phyloP scores from a whole-genome alignment of 2,113 vertebrate genomes.

The Ailurus styani region DNA sequence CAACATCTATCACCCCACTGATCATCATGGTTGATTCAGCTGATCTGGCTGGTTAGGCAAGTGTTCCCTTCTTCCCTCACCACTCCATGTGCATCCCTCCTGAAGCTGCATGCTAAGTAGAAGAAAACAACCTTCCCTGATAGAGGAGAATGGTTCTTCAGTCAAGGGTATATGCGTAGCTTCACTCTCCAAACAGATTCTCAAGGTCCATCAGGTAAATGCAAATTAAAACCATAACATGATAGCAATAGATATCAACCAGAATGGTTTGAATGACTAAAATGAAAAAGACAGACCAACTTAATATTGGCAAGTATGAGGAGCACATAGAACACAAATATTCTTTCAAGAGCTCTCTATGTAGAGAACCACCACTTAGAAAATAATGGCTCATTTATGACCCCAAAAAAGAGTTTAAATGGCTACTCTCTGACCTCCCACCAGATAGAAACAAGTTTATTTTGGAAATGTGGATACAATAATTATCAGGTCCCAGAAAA shows the following conservation, averaged over 20 bases:
- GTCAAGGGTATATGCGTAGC: neutral
- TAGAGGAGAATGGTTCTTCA: neutral
- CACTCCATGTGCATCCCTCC: neutral
- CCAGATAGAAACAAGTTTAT: neutral
- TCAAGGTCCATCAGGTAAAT: neutral
- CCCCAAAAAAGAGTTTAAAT: neutral
- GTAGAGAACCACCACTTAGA: neutral
- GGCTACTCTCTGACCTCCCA: neutral
- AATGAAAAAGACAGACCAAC: neutral
- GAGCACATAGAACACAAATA: neutral
- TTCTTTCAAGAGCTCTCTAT: neutral
- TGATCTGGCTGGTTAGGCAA: neutral
- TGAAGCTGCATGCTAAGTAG: rapidly evolving
- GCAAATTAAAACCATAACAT: neutral
- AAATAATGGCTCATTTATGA: neutral
- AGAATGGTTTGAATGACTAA: neutral
- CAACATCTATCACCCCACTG: neutral
- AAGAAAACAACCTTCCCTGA: neutral
- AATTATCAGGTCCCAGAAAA: neutral
- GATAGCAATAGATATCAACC: neutral
- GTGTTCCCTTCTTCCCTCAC: neutral
- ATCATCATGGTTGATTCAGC: neutral
- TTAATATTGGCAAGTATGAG: neutral
- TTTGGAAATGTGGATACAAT: neutral
- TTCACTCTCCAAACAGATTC: neutral